Evolutionary conservation across 1,140 invertebrate species (phyloP).

Genomic region (Cydia strobilella): DNA sequence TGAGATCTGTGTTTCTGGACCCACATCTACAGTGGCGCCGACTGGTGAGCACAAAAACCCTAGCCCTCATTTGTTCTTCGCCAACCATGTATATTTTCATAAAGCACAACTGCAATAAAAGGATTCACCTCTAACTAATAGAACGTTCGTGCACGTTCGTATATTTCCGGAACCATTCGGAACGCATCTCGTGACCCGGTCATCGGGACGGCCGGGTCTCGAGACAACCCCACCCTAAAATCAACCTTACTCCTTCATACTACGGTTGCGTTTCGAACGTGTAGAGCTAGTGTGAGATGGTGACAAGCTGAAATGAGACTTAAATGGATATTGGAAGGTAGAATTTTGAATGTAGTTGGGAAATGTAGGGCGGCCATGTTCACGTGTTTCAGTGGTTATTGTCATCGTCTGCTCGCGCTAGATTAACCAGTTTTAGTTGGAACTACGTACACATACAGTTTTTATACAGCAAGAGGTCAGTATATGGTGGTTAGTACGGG

Average conservation of each 20-base stretch:
- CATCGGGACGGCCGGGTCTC: background rate
- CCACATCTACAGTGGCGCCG: too few species aligned
- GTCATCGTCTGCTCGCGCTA: background rate
- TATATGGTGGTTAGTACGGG: background rate
- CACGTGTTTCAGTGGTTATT: background rate
- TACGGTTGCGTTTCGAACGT: background rate
- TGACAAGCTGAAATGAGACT: background rate
- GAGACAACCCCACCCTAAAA: background rate
- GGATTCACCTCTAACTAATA: background rate
- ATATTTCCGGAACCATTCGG: background rate
- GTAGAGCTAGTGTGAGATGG: background rate
- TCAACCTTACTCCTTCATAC: background rate
- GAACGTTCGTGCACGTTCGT: background rate
- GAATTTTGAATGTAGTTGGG: background rate
- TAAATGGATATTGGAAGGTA: background rate
- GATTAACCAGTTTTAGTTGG: background rate
- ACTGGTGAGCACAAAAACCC: too few species aligned
- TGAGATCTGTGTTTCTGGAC: too few species aligned
- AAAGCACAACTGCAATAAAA: too few species aligned
- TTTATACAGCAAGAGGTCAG: background rate
- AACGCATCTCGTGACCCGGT: constrained; percentile 26
- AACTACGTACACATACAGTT: background rate
- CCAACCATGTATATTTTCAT: too few species aligned
- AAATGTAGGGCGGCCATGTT: background rate
- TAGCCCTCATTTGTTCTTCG: too few species aligned